Base-by-base conservation (phyloP, 2,888 invertebrate genomes). In the Athrips mouffetella region DNA sequence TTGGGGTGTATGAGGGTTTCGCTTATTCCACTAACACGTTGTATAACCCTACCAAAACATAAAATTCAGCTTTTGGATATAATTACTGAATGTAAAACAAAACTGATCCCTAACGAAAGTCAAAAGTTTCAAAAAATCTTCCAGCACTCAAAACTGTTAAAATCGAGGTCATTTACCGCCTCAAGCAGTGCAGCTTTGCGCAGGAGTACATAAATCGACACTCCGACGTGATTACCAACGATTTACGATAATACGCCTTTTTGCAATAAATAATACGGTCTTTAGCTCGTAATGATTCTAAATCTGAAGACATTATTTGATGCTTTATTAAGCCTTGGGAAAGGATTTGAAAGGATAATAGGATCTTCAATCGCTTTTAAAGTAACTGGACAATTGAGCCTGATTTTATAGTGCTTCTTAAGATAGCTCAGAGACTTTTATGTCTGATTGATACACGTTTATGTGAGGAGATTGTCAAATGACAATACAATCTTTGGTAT, bases 121-220 rank as follows among this genome's bases (percentile, higher is more conserved):
- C 13, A 11, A 5, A 10, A 30, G 5, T 3, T 10, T 30, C 5
- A 10, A 31, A 27, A 10, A 27, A 27, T 27, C n/a, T 31, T 11
- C n/a, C n/a, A 8, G 30, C 5, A 3, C 3, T 6, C 5, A n/a
- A 3, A 8, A 30, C 8, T 30, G n/a, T 13, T 8, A 2, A 11
- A 13, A 40, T 20, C 21, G 21, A 44, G 30, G 44, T 20, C 31
- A 21, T 31, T 21, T 18, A 6, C 11, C 15, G 20, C 31, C 31
- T 8, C 20, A 13, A n/a, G 21, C n/a, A 8, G 7, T 3, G 29
- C 45, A 5, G 23, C 57, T 62, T 65, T 45, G 45, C 45, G 35
- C 45, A 33, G 10, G 35, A 45, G 45, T 71, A 65, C 68, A 74
- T 79, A 75, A 78, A 76, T 77, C 70, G 73, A 67, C 65, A 66